These are phyloP conservation scores for Enteromius viviparus DNA, from an alignment of 2,797 vertebrate genomes.

Conservation along the genomic window DNA sequence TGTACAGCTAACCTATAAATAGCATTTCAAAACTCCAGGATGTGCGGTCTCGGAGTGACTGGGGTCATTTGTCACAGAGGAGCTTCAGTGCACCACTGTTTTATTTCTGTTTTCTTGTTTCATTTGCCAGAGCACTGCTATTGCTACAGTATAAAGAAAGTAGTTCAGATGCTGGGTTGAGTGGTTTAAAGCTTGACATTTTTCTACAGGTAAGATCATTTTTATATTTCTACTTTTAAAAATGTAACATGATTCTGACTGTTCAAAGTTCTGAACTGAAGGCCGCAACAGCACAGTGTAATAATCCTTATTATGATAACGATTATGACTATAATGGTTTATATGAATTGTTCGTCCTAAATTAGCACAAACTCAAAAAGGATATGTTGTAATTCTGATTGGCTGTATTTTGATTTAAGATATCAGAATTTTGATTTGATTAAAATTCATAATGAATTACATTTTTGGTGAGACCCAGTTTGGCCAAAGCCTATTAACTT, in stretches of 20 bases:
- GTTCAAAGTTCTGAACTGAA: neutral
- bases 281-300: neutral
- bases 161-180: neutral
- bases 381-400: neutral
- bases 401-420: neutral
- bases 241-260: neutral
- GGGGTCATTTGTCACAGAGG: neutral
- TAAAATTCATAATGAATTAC: neutral
- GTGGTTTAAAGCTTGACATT: neutral
- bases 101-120: neutral
- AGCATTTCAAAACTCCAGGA: neutral
- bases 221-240: neutral
- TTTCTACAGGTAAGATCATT: neutral
- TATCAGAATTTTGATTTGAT: neutral
- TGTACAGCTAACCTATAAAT: neutral
- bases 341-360: neutral
- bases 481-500: neutral
- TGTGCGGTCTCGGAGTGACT: neutral
- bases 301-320: neutral
- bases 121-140: neutral
- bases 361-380: neutral
- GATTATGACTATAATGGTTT: neutral
- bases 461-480: neutral
- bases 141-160: neutral
- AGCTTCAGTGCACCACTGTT: neutral